Evolutionary conservation across 1,140 invertebrate genomes (phyloP), one percentile per base, ranked within the genome.

Genomic region (Drosophila tristis): DNA sequence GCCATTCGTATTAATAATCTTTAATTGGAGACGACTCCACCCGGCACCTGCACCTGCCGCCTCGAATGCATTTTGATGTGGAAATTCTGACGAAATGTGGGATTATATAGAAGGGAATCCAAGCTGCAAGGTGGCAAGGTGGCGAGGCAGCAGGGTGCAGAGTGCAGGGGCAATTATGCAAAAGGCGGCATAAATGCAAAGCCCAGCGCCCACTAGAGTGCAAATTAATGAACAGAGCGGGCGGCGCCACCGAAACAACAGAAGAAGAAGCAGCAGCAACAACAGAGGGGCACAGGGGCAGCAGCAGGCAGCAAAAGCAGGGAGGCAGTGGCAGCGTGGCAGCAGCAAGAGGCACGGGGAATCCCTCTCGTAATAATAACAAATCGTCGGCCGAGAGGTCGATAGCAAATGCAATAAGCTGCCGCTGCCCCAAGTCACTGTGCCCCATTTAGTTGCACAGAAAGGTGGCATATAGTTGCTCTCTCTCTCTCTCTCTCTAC

Each of bases 331-430:
- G 60, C 55, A 72, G 55, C 74, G 31, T 3, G 61, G 60, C 55
- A 72, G 55, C 74, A 78, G 57, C 74, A 76, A 54, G 39, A 20
- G 39, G 61, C 71, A 76, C 35, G 4, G 4, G 11, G 11, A 39
- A 13, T 13, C 9, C 35, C 35, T 39, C 11, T 39, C 35, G 78
- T 82, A 86, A 79, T 84, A 84, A 86, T 85, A 84, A 84, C 78
- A 86, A 86, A 82, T 86, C 84, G 75, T 64, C 70, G 71, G 57
- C 65, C 51, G 62, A 76, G 78, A 76, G 78, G 84, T 82, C 79
- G 78, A 86, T 87, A 62, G 71, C 59, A 78, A 86, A 79, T 74
- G 79, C 81, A 89, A 89, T 75, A 81, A 89, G 65, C 68, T 65
- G 60, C 35, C 35, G 35, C 35, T 39, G 35, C 35, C 35, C 35